These are phyloP conservation scores for Branchellion lobata DNA, from an alignment of 2,888 invertebrate species.

Conservation along the genomic window DNA sequence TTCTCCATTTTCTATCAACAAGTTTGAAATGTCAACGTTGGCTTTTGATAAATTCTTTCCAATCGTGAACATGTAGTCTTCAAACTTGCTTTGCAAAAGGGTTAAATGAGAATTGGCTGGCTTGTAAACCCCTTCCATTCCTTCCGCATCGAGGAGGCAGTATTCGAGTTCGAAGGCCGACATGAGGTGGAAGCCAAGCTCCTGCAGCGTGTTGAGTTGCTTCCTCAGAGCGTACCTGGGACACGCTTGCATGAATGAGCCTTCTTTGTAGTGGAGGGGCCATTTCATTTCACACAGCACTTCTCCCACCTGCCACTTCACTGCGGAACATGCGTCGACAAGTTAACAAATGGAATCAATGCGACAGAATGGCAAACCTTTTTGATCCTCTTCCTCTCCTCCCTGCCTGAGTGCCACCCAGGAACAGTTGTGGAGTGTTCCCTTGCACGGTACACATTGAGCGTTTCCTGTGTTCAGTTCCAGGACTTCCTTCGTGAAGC, in stretches of 20 bases:
- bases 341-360: too few relatives aligned
- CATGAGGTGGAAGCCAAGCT: constrained; percentile 42
- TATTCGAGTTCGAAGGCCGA: constrained; percentile 50
- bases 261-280: constrained; percentile 36
- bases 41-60: constrained; percentile 18
- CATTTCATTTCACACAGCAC: constrained; percentile 46
- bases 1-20: constrained; percentile 28
- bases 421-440: background rate
- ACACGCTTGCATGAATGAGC: constrained; percentile 38
- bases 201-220: constrained; percentile 42
- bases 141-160: constrained; percentile 39
- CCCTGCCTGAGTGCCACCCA: too few relatives aligned
- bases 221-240: constrained; percentile 38
- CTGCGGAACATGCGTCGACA: background rate
- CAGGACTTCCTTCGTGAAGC: background rate
- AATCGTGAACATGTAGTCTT: constrained; percentile 41
- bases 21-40: constrained; percentile 32
- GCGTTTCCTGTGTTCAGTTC: background rate
- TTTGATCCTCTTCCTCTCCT: too few relatives aligned
- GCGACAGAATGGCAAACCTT: too few relatives aligned
- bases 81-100: constrained; percentile 35
- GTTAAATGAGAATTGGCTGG: constrained; percentile 25
- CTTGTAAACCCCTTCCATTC: constrained; percentile 31
- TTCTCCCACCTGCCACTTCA: constrained; percentile 43
- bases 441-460: background rate